These are phyloP conservation scores for Siniperca scherzeri DNA, from an alignment of 2,797 vertebrate genomes.

Conservation along the genomic window DNA sequence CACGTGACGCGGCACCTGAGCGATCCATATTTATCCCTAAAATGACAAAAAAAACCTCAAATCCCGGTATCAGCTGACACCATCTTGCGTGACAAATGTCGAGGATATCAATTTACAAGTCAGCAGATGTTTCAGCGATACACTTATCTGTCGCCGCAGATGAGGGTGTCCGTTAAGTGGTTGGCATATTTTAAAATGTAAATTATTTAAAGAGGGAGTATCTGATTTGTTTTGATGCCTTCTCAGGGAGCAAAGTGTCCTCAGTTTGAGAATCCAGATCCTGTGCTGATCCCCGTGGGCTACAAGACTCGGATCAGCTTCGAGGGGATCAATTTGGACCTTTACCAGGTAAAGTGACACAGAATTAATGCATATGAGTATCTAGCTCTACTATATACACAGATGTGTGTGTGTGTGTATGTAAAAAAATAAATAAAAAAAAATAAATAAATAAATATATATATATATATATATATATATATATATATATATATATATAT, in stretches of 20 bases:
- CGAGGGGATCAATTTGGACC: slow-evolving; percentile 83
- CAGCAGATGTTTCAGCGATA: slow-evolving; percentile 76
- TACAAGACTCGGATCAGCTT: slow-evolving; percentile 83
- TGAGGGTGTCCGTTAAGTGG: slow-evolving; percentile 68
- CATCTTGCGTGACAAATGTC: slow-evolving; percentile 74
- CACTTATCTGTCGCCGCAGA: slow-evolving; percentile 68
- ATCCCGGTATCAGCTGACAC: slow-evolving; percentile 73
- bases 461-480: too few relatives aligned
- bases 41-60: slow-evolving; percentile 66
- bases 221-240: slow-evolving; percentile 56
- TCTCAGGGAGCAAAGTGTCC: slow-evolving; percentile 84
- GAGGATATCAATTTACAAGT: slow-evolving; percentile 75
- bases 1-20: slow-evolving; percentile 10
- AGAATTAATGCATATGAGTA: too few relatives aligned
- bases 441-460: too few relatives aligned
- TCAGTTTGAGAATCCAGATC: slow-evolving; percentile 86
- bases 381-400: too few relatives aligned
- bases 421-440: too few relatives aligned
- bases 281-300: slow-evolving; percentile 85
- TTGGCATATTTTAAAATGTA: slow-evolving; percentile 68
- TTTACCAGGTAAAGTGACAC: slow-evolving; percentile 76
- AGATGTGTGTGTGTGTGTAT: too few relatives aligned
- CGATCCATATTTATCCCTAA: slow-evolving; percentile 40
- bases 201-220: slow-evolving; percentile 44
- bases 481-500: too few relatives aligned